phyloP scores from a whole-genome alignment of 2,888 invertebrate species.

The Tenthredo amoena region DNA sequence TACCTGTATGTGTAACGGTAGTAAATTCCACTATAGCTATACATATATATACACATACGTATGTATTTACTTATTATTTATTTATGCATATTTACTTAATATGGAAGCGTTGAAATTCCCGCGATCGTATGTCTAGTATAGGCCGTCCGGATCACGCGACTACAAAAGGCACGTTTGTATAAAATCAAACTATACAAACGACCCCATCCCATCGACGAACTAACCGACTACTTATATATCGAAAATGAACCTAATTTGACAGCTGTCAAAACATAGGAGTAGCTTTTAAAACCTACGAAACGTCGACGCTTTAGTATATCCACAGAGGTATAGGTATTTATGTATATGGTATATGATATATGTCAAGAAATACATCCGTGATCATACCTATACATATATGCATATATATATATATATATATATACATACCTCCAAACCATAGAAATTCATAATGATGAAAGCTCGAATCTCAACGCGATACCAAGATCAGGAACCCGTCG shows the following conservation, averaged over 20 bases:
- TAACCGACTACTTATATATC: not conserved
- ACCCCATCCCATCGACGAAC: not conserved
- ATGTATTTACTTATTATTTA: not conserved
- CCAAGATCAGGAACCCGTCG: not conserved
- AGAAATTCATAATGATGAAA: slow-evolving; percentile 8
- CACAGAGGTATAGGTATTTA: not conserved
- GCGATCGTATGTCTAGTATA: not conserved
- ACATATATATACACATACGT: not conserved
- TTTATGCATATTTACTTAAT: not conserved
- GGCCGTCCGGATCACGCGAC: not conserved
- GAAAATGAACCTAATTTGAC: slow-evolving; percentile 35
- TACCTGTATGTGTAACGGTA: not conserved
- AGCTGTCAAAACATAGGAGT: slow-evolving; percentile 42
- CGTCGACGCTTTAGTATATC: not conserved
- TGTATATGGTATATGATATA: not conserved
- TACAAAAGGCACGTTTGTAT: not conserved
- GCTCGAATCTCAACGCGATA: not conserved
- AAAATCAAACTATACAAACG: not conserved
- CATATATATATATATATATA: not conserved
- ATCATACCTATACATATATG: not conserved
- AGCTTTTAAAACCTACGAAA: not conserved
- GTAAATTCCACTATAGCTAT: not conserved
- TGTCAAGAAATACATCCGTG: not conserved
- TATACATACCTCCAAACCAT: not conserved
- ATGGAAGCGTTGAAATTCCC: not conserved